Percentiles rank a stretch among this genome's conserved stretches.
Conservation (phyloP, 2,888 invertebrate species). For the Andrena bicolor region DNA sequence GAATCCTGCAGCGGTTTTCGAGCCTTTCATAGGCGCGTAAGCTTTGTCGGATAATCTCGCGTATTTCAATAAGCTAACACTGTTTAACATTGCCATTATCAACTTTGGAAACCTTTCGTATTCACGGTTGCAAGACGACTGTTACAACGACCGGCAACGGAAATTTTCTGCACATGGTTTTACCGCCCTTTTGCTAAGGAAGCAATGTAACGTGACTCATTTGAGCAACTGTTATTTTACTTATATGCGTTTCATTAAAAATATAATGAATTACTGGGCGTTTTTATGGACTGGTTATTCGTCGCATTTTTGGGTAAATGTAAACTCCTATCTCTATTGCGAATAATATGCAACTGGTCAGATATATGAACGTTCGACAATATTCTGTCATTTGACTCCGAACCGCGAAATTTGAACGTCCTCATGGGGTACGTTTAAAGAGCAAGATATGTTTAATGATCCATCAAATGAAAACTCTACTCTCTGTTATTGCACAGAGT, state of each 20-base stretch:
- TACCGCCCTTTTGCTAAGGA: conserved; percentile 13
- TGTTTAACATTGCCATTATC: conserved; percentile 34
- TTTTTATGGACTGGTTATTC: neutral
- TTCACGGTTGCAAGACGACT: neutral
- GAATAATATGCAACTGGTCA: neutral
- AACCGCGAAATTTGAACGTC: conserved; percentile 31
- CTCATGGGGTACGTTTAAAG: neutral
- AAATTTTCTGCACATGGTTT: neutral
- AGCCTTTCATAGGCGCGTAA: conserved; percentile 93
- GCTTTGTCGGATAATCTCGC: conserved; percentile 94
- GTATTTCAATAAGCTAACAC: conserved; percentile 87
- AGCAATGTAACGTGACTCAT: neutral
- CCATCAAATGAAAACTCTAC: neutral
- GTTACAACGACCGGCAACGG: neutral
- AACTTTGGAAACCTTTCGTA: neutral
- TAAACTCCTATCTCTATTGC: neutral
- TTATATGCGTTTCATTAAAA: neutral
- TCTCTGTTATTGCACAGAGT: neutral
- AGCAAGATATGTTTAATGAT: neutral
- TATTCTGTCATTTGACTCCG: neutral
- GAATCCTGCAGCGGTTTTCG: conserved; percentile 94
- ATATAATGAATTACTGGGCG: neutral
- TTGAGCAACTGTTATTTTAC: neutral
- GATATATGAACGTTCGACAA: neutral
- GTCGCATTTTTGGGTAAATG: too few species aligned